phyloP scores from a whole-genome alignment of 2,113 vertebrate genomes.

The Cyrtonyx montezumae region DNA sequence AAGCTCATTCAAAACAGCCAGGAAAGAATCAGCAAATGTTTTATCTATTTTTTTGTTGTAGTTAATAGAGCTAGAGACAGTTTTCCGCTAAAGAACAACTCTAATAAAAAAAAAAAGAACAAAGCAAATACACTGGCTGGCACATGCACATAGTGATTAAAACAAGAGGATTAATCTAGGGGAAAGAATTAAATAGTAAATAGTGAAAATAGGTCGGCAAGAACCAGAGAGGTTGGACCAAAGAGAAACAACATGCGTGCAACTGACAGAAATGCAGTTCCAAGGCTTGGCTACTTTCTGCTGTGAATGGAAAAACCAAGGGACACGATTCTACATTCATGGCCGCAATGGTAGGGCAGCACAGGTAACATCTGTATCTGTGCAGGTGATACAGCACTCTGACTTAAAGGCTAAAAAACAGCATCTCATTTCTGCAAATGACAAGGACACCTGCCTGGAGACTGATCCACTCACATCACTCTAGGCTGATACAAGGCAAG shows the following conservation, averaged over 20 bases:
- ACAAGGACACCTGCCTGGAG: not conserved
- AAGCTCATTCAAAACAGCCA: slow-evolving; percentile 10
- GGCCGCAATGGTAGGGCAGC: not conserved
- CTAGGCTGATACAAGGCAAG: not conserved
- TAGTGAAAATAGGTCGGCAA: not conserved
- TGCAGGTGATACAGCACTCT: not conserved
- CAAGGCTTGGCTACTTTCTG: not conserved
- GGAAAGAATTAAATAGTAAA: not conserved
- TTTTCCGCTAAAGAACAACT: not conserved
- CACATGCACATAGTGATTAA: not conserved
- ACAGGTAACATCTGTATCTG: not conserved
- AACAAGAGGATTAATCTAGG: not conserved
- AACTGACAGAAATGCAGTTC: not conserved
- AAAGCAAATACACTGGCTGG: not conserved
- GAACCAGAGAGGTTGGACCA: not conserved
- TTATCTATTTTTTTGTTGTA: not conserved
- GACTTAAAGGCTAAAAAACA: not conserved
- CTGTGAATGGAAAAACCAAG: not conserved
- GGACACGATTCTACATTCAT: not conserved
- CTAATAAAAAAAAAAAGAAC: not conserved
- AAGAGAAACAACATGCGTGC: not conserved
- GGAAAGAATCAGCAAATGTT: slow-evolving; percentile 36
- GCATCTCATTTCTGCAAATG: not conserved
- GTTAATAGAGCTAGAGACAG: slow-evolving; percentile 10
- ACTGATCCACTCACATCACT: not conserved